Evolutionary conservation across 2,888 invertebrate genomes (phyloP), one percentile per base, ranked within the genome.

Genomic region (Cataglyphis altisquamis): DNA sequence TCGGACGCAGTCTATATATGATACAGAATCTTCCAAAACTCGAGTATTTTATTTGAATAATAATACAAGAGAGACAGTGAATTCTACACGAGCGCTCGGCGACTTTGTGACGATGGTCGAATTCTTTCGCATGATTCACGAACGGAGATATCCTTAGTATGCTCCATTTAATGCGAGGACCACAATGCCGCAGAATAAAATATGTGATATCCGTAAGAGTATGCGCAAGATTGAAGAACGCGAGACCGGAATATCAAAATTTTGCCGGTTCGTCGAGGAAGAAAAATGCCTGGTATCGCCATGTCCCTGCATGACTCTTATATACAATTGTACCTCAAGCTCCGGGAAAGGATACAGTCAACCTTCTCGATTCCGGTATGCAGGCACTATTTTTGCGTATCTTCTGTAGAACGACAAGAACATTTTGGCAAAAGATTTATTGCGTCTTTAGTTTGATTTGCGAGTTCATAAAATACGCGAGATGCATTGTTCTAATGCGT

Each of bases 221-320:
- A 80, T 80, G 78, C 78, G 78, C 78, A 62, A 80, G 78, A 80
- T 80, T 80, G 72, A 80, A 70, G 78, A 72, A 72, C 18, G 70
- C 77, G 77, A 77, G 77, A 67, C 55, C 32, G 86, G 72, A 81
- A 82, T 84, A 82, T 77, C 85, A 87, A 87, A 87, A 82, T 81
- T 77, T 83, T 83, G 72, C 63, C 29, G 72, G 70, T 55, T 80
- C 78, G 78, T 72, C 78, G 78, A 80, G 78, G 78, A 10, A 74
- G 52, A 55, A 62, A 77, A 80, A 75, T 70, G 81, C 62, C 70
- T 74, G 85, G 82, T 87, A 75, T 78, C 81, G 68, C 41, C 32
- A 63, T 45, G 29, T 15, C 41, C 41, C 68, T 70, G 77, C 60
- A 80, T 70, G 78, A 66, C 66, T 74, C 60, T 45, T 80, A 70